These are phyloP conservation scores for Tolmerus cingulatus DNA, from an alignment of 2,888 invertebrate species.

Conservation along the genomic window DNA sequence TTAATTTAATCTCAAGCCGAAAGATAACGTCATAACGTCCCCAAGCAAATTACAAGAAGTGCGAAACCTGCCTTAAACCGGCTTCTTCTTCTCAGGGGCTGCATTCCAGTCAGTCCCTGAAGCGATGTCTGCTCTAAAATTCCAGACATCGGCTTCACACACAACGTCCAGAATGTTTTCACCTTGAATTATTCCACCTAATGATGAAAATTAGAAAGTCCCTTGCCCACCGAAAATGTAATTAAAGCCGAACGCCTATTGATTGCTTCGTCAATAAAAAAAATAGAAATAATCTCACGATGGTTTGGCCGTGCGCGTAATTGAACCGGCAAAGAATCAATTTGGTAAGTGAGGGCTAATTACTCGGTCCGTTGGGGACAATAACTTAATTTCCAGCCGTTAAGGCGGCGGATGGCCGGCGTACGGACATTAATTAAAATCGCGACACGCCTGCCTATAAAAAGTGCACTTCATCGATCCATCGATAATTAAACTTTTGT, in stretches of 20 bases:
- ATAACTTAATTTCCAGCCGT: slow-evolving; percentile 2
- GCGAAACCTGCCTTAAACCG: not conserved
- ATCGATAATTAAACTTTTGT: slow-evolving; percentile 24
- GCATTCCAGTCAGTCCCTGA: not conserved
- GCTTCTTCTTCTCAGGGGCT: not conserved
- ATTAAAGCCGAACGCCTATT: slow-evolving; percentile 17
- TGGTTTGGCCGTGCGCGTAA: not conserved
- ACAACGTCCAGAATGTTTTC: not conserved
- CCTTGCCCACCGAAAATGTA: not conserved
- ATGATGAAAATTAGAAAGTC: slow-evolving; percentile 24
- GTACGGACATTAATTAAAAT: slow-evolving; percentile 20
- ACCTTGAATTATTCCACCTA: not conserved
- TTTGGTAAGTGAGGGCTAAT: slow-evolving; percentile 5
- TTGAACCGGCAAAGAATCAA: slow-evolving; percentile 23
- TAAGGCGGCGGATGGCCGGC: not conserved
- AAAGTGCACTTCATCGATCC: slow-evolving; percentile 27
- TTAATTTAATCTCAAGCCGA: not conserved
- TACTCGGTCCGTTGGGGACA: not conserved
- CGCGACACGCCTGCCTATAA: not conserved
- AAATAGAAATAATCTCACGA: not conserved
- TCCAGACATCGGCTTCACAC: not conserved
- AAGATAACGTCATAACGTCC: not conserved
- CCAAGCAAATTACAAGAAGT: not conserved
- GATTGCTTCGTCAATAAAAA: not conserved
- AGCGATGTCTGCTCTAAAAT: not conserved